Base-by-base conservation (phyloP, 2,797 vertebrate species). In the Tenualosa ilisha region DNA sequence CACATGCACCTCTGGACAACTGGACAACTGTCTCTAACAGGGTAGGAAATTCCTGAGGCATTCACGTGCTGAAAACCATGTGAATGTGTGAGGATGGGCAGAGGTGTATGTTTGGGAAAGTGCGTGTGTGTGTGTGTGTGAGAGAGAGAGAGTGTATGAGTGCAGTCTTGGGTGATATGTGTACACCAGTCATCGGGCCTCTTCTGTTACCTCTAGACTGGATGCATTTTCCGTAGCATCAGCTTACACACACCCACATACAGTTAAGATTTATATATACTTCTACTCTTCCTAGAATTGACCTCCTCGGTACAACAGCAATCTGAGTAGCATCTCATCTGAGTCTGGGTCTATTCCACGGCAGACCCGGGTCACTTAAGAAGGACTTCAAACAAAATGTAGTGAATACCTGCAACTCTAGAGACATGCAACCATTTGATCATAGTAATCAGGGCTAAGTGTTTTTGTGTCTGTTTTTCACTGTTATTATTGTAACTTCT, bases 171-270 rank as follows among this genome's bases (percentile, higher is more conserved):
- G 72, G 83, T 31, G 12, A 89, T 65, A 46, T 63, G 81, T 43
- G 50, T 53, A 46, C 68, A 79, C n/a, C 15, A 87, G 61, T 63
- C 87, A 51, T 81, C 24, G 51, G 26, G 40, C 87, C 84, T 85
- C 87, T 84, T 88, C 79, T 81, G 84, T 92, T 93, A 85, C 87
- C 84, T 89, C 83, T 88, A 83, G 22, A 17, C 3, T 81, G 84
- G 87, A 90, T 89, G 86, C 82, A 81, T 90, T 91, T 90, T 89
- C 89, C 15, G 6, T 86, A 82, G 51, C 54, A 85, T 88, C 88
- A 91, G 88, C 89, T 91, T 83, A 11, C 56, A 75, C 43, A 7
- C 85, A 82, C 83, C 79, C 81, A 40, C 72, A 46, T 46, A 84
- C 49, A 37, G 82, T 46, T 22, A 51, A 87, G 72, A 85, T 79